phyloP scores from a whole-genome alignment of 1,140 invertebrate species.

The Drosophila pallidifrons region DNA sequence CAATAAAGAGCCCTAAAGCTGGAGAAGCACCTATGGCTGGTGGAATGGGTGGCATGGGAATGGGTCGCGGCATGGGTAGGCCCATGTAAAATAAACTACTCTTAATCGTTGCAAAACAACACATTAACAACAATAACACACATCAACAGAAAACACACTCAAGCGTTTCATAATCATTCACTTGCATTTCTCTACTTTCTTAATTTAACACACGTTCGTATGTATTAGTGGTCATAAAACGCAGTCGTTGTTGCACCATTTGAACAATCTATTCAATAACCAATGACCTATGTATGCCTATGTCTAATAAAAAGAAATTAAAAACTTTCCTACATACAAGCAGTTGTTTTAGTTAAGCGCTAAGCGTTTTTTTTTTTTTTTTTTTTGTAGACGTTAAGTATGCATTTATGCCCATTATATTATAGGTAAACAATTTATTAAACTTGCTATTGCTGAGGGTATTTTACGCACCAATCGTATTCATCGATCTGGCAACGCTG shows the following conservation, averaged over 20 bases:
- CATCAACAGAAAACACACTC: constrained; percentile 38
- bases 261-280: constrained; percentile 55
- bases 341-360: too few species aligned
- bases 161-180: constrained; percentile 45
- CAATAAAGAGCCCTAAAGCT: constrained; percentile 96
- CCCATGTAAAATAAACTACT: constrained; percentile 85
- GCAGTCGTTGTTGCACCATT: constrained; percentile 41
- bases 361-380: background rate
- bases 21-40: constrained; percentile 86
- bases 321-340: constrained; percentile 62
- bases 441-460: background rate
- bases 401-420: too few species aligned
- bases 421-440: too few species aligned
- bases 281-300: constrained; percentile 64
- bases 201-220: constrained; percentile 66
- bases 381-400: too few species aligned
- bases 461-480: background rate
- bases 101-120: constrained; percentile 28
- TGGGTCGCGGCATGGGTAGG: constrained; percentile 90
- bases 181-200: constrained; percentile 59
- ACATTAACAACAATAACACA: constrained; percentile 50
- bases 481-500: constrained; percentile 28
- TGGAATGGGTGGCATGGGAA: constrained; percentile 82
- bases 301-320: constrained; percentile 65
- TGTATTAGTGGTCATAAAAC: constrained; percentile 70